Percentiles rank a stretch among this genome's conserved stretches.
Evolutionary conservation across 2,888 invertebrate species (phyloP).

Genomic region (Athrips mouffetella): DNA sequence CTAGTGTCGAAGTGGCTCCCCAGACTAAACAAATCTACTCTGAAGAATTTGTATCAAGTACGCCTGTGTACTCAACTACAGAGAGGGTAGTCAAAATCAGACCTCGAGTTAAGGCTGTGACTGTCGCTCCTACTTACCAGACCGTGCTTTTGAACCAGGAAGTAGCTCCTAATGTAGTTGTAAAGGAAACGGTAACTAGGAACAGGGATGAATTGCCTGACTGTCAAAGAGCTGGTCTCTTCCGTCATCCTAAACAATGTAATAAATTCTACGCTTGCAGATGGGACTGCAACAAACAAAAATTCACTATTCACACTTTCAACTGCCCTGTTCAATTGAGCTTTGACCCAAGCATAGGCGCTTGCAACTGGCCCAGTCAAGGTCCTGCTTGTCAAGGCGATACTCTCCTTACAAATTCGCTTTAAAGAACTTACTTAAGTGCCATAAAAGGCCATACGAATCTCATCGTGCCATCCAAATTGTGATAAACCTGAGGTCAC

Average conservation of each 20-base stretch:
- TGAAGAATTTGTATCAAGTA: slow-evolving; percentile 50
- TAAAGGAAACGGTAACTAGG: slow-evolving; percentile 29
- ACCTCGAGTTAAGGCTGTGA: slow-evolving; percentile 58
- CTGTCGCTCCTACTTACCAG: slow-evolving; percentile 64
- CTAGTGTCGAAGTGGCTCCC: slow-evolving; percentile 46
- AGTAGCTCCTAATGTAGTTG: slow-evolving; percentile 40
- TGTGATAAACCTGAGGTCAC: slow-evolving; percentile 66
- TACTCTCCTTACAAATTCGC: slow-evolving; percentile 79
- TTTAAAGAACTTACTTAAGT: slow-evolving; percentile 40
- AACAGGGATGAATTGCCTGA: slow-evolving; percentile 78
- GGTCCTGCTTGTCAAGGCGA: slow-evolving; percentile 87
- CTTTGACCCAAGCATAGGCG: slow-evolving; percentile 85
- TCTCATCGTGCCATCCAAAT: slow-evolving; percentile 69
- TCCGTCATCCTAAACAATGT: slow-evolving; percentile 86
- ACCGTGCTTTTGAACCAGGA: slow-evolving; percentile 59
- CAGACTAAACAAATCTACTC: slow-evolving; percentile 40
- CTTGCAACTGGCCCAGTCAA: slow-evolving; percentile 90
- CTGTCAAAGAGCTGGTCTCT: slow-evolving; percentile 79
- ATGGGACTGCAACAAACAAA: slow-evolving; percentile 87
- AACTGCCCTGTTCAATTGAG: slow-evolving; percentile 88
- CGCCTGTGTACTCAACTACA: slow-evolving; percentile 51
- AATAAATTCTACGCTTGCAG: slow-evolving; percentile 90
- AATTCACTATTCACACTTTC: slow-evolving; percentile 86
- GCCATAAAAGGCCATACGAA: slow-evolving; percentile 33
- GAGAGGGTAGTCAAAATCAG: slow-evolving; percentile 51